Conservation (phyloP, 2,888 invertebrate species). For the Caenorhabditis sp. region DNA sequence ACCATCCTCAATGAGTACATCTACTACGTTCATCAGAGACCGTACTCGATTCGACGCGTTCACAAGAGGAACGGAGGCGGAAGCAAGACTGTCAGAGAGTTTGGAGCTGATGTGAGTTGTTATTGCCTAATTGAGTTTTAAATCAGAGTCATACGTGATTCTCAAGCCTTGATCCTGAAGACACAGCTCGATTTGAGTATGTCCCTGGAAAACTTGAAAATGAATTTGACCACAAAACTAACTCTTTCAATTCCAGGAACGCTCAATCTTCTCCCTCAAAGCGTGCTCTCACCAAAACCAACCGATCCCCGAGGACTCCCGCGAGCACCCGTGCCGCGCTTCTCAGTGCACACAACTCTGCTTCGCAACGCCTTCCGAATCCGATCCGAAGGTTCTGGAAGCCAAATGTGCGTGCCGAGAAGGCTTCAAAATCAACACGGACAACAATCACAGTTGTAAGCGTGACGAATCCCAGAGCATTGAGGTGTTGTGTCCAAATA, state of each 20-base stretch:
- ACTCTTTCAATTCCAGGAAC: conserved; percentile 38
- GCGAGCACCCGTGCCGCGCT: conserved; percentile 85
- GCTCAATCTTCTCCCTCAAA: conserved; percentile 68
- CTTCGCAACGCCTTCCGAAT: conserved; percentile 86
- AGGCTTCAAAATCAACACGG: conserved; percentile 78
- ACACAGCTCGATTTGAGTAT: no score
- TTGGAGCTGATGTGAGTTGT: conserved; percentile 78
- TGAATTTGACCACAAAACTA: background rate
- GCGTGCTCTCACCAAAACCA: conserved; percentile 81
- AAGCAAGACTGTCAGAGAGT: conserved; percentile 77
- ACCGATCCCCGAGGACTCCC: conserved; percentile 78
- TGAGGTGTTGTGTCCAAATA: conserved; percentile 76
- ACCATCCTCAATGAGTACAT: conserved; percentile 88
- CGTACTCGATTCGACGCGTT: conserved; percentile 94
- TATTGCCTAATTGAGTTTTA: no score
- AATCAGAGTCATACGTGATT: background rate
- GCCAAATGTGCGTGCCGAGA: conserved; percentile 81
- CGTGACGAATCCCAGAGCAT: conserved; percentile 74
- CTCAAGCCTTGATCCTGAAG: background rate
- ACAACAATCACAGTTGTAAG: conserved; percentile 78
- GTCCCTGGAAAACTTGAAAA: no score
- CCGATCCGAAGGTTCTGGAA: conserved; percentile 60
- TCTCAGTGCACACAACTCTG: conserved; percentile 96
- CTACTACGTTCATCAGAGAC: conserved; percentile 97
- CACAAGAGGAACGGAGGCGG: conserved; percentile 89